Evolutionary conservation across 2,113 vertebrate genomes (phyloP).

Genomic region (Istiophorus platypterus): DNA sequence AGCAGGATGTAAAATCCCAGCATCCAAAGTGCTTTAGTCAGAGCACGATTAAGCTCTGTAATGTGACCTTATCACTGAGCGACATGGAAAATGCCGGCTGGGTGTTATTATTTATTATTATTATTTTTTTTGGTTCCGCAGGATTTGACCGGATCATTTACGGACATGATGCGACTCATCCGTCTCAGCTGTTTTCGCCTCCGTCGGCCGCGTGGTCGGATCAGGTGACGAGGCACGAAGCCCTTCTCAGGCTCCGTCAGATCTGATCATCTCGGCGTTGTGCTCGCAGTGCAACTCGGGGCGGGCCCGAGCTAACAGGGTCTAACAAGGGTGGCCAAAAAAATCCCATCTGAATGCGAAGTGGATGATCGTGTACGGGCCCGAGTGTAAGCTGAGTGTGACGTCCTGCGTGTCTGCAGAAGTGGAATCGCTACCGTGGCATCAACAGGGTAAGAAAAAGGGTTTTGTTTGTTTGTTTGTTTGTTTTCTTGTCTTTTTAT

Average conservation of each 20-base stretch:
- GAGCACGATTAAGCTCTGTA: not conserved
- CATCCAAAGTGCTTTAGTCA: too few relatives aligned
- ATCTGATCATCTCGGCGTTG: too few relatives aligned
- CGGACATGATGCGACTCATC: too few relatives aligned
- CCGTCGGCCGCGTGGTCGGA: not conserved
- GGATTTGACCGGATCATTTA: not conserved
- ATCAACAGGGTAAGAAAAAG: not conserved
- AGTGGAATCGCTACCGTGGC: not conserved
- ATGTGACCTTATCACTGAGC: not conserved
- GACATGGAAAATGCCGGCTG: not conserved
- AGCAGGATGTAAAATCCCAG: too few relatives aligned
- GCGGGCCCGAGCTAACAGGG: too few relatives aligned
- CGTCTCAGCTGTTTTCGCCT: too few relatives aligned
- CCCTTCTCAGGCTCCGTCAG: not conserved
- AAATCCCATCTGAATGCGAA: not conserved
- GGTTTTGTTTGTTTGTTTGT: not conserved
- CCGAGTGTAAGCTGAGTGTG: not conserved
- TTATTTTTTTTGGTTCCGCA: too few relatives aligned
- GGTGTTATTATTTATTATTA: too few relatives aligned
- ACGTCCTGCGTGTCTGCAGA: not conserved
- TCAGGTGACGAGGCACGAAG: not conserved
- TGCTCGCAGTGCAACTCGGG: too few relatives aligned
- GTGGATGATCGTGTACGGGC: not conserved
- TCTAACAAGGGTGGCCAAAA: too few relatives aligned
- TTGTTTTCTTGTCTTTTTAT: slow-evolving; percentile 14